A percentile compares a stretch with the other conserved stretches of the same genome.
Evolutionary conservation across 2,888 invertebrate genomes (phyloP).

Genomic region (Drosophila kuntzei): DNA sequence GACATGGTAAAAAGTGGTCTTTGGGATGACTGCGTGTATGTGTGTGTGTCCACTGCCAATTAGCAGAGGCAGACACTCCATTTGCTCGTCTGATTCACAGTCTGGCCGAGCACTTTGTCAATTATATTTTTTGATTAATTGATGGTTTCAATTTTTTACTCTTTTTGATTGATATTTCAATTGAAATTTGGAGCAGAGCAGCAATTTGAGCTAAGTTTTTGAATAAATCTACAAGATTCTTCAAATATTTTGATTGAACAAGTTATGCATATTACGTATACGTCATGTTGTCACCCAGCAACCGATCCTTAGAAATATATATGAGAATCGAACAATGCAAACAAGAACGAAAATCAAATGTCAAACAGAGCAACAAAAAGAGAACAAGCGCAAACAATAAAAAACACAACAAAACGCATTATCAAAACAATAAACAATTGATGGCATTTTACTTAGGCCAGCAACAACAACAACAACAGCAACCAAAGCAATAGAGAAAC

Average conservation of each 20-base stretch:
- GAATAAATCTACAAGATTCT: slow-evolving; percentile 8
- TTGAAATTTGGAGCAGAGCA: slow-evolving; percentile 17
- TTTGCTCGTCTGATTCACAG: slow-evolving; percentile 29
- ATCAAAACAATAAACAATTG: slow-evolving; percentile 81
- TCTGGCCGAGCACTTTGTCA: slow-evolving; percentile 48
- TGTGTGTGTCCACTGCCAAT: slow-evolving; percentile 38
- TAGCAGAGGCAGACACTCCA: slow-evolving; percentile 43
- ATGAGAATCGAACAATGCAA: not conserved
- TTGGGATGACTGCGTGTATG: slow-evolving; percentile 8
- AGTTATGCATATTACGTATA: slow-evolving; percentile 9
- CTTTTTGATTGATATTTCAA: slow-evolving; percentile 43
- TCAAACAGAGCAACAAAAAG: slow-evolving; percentile 6
- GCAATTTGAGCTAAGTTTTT: not conserved
- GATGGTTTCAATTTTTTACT: slow-evolving; percentile 34
- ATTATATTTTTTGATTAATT: slow-evolving; percentile 61
- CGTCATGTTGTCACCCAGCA: slow-evolving; percentile 12
- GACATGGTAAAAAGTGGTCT: not conserved
- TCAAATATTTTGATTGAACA: slow-evolving; percentile 2
- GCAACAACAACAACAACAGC: slow-evolving; percentile 46
- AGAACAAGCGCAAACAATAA: slow-evolving; percentile 55
- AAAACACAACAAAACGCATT: slow-evolving; percentile 55
- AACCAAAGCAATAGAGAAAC: slow-evolving; percentile 23
- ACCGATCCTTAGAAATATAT: not conserved
- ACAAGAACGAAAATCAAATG: slow-evolving; percentile 14
- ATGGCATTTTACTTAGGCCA: slow-evolving; percentile 71